Percentiles rank a stretch among this genome's conserved stretches.
These are phyloP conservation scores for Chironomus tentans DNA, from an alignment of 2,888 invertebrate genomes.

Conservation along the genomic window DNA sequence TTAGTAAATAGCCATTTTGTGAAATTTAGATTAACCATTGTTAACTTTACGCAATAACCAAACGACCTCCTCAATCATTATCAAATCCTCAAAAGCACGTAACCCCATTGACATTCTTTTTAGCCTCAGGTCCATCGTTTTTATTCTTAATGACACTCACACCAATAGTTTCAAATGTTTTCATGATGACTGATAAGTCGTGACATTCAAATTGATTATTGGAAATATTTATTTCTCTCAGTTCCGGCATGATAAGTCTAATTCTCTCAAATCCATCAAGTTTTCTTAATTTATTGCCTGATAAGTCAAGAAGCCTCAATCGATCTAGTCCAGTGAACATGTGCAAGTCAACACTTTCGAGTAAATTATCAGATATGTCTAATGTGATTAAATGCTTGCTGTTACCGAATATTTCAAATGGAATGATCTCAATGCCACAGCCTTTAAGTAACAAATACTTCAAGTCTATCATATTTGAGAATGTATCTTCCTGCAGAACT, in stretches of 20 bases:
- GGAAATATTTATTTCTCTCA: neutral
- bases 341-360: neutral
- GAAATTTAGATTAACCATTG: too few species aligned
- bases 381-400: neutral
- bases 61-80: too few species aligned
- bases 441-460: neutral
- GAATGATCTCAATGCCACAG: neutral
- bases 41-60: too few species aligned
- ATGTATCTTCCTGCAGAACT: neutral
- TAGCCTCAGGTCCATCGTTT: neutral
- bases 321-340: constrained; percentile 3
- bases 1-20: too few species aligned
- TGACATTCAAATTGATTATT: neutral
- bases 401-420: neutral
- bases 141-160: neutral
- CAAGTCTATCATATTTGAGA: neutral
- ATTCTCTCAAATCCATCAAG: constrained; percentile 3
- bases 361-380: constrained; percentile 1
- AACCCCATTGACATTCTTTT: neutral
- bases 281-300: neutral
- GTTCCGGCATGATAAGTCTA: neutral
- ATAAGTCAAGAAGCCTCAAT: neutral
- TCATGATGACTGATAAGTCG: neutral
- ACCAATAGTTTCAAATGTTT: neutral
- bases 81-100: neutral